A percentile compares a stretch with the other conserved stretches of the same genome.
Evolutionary conservation across 2,113 vertebrate genomes (phyloP).

Genomic region (Hippolais icterina): DNA sequence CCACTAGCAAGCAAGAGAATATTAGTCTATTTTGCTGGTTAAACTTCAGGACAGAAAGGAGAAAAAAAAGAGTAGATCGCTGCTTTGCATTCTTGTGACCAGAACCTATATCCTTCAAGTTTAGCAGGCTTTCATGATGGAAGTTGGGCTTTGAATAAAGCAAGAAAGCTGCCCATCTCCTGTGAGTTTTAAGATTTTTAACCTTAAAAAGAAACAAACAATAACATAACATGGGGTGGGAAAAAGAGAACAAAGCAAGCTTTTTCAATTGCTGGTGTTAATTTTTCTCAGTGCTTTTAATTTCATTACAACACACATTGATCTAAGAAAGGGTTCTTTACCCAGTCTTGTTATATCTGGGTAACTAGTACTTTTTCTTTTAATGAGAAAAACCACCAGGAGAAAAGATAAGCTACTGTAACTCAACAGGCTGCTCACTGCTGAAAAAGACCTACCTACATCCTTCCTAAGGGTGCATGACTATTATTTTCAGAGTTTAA

Average conservation of each 20-base stretch:
- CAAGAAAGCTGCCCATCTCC: background rate
- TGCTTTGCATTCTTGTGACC: slow-evolving; percentile 2
- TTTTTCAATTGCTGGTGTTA: background rate
- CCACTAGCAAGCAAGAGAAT: slow-evolving; percentile 48
- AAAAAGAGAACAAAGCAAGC: background rate
- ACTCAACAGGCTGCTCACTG: background rate
- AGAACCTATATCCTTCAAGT: background rate
- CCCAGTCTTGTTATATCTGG: background rate
- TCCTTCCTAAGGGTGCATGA: background rate
- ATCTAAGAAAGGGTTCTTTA: background rate
- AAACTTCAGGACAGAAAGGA: slow-evolving; percentile 34
- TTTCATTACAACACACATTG: background rate
- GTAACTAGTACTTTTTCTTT: background rate
- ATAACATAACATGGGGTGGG: background rate
- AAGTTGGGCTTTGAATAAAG: background rate
- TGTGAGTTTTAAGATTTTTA: background rate
- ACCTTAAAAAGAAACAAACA: background rate
- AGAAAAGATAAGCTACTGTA: background rate
- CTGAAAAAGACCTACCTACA: background rate
- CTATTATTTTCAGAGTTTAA: background rate
- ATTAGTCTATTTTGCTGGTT: slow-evolving; percentile 34
- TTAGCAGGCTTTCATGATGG: background rate
- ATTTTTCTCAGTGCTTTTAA: background rate
- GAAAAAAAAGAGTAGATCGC: background rate
- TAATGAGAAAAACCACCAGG: background rate